A percentile compares a stretch with the other conserved stretches of the same genome.
Evolutionary conservation across 2,888 invertebrate species (phyloP).

Genomic region (Trissoscelio sp.): DNA sequence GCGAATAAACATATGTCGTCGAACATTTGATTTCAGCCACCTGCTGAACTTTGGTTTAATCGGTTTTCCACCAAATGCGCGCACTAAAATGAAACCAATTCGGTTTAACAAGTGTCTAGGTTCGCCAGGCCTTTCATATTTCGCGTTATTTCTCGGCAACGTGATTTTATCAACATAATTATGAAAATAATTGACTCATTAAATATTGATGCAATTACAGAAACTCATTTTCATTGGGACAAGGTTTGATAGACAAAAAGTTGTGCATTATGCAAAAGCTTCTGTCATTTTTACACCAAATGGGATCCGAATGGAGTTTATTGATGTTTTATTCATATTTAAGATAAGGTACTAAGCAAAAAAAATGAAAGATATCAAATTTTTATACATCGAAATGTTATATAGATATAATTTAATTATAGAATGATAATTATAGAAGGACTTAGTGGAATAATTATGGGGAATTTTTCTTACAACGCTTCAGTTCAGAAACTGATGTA

Average conservation of each 20-base stretch:
- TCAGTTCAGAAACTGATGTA: too few species aligned
- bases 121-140: slow-evolving; percentile 13
- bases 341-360: too few species aligned
- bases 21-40: slow-evolving; percentile 52
- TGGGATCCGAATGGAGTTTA: slow-evolving; percentile 30
- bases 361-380: too few species aligned
- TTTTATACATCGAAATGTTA: too few species aligned
- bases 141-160: background rate
- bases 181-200: slow-evolving; percentile 46
- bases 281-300: slow-evolving; percentile 20
- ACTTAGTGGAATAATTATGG: too few species aligned
- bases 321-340: slow-evolving; percentile 32
- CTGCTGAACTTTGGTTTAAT: slow-evolving; percentile 60
- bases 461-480: too few species aligned
- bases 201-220: slow-evolving; percentile 39
- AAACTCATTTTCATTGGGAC: slow-evolving; percentile 56
- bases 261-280: slow-evolving; percentile 33
- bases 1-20: slow-evolving; percentile 60
- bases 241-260: slow-evolving; percentile 44
- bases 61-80: slow-evolving; percentile 9
- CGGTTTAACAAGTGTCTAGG: slow-evolving; percentile 20
- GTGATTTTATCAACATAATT: slow-evolving; percentile 23
- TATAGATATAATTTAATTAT: too few species aligned
- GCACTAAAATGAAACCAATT: slow-evolving; percentile 26
- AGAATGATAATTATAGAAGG: too few species aligned